Base-by-base conservation (phyloP, 2,888 invertebrate species). In the Megalurothrips usitatus region DNA sequence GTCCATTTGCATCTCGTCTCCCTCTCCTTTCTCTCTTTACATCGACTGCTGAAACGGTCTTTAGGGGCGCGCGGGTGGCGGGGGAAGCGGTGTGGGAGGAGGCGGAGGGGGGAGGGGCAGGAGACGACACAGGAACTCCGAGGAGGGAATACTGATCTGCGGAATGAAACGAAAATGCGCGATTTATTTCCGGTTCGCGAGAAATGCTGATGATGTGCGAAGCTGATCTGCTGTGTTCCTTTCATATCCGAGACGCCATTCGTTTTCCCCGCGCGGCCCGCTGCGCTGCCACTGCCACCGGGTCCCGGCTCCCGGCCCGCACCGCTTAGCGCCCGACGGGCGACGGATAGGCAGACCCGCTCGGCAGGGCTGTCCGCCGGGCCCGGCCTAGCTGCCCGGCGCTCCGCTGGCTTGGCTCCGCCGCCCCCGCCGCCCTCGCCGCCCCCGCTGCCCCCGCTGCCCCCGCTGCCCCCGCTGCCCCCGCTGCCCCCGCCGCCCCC, bases 141-240 rank as follows among this genome's bases (percentile, higher is more conserved):
- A 75, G 68, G 68, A 75, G 12, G 23, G 68, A 75, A 75, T 75
- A 75, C 68, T 75, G 68, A 75, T 75, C 26, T 75, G 23, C 10
- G 68, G 26, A 75, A 75, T 75, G 68, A 26, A 75, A 75, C 68
- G 68, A 75, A 75, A 75, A 75, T 75, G 68, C 34, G 68, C 26
- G 68, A 23, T 75, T 75, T 75, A 75, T 23, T 75, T 75, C 68
- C 68, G 68, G 68, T 8, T 12, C 26, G 68, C 26, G 68, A 75
- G 68, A 75, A 75, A 75, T 75, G 68, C 68, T 75, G 68, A 75
- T 75, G 68, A 75, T 12, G 17, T 14, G 58, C n/a, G 58, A 6
- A 19, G 58, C 58, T 8, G 68, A 75, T 75, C 68, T 75, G 68
- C 68, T 75, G 68, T 75, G 68, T 75, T 23, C 68, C 68, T 75